Evolutionary conservation across 2,888 invertebrate species (phyloP), one percentile per base, ranked within the genome.

Genomic region (Cephus pygmeus): DNA sequence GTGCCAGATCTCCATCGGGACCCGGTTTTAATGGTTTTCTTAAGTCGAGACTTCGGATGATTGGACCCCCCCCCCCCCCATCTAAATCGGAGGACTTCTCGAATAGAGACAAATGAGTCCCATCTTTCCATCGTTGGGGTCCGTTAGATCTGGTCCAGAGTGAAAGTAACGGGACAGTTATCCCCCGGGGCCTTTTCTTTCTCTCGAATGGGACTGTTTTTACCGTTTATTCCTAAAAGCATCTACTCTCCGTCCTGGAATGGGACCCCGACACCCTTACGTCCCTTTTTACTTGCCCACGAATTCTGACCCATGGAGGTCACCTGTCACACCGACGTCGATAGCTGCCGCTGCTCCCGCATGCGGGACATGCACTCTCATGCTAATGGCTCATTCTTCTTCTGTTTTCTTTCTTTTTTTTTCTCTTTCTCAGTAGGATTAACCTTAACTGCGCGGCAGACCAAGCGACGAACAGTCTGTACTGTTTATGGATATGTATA

Each of bases 321-420:
- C 85, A 86, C 81, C 87, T 82, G 86, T 87, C 87, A 83, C 56
- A 56, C 56, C 56, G 84, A 79, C 82, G 87, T 87, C 86, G 87
- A 87, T 84, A 86, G 84, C 84, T 23, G 23, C 23, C 87, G 77
- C 79, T 76, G 74, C 86, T 84, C 85, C 86, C 85, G 81, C 81
- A 75, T 68, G 76, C 77, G 75, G 69, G 78, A 80, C 78, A 79
- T 79, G 78, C 76, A 79, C 75, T 71, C 71, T 31, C 71, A 71
- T 71, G 71, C 71, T 71, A 71, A 71, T 56, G 75, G 77, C 81
- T 79, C 77, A 74, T 73, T 76, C 76, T n/a, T 35, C n/a, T 34
- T 35, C 73, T 34, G n/a, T 34, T n/a, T 34, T 34, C 4, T n/a
- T 73, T n/a, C 12, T 11, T 73, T 23, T 23, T 34, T 40, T 9